Evolutionary conservation across 1,140 invertebrate species (phyloP).

Genomic region (Zaprionus tsacasi): DNA sequence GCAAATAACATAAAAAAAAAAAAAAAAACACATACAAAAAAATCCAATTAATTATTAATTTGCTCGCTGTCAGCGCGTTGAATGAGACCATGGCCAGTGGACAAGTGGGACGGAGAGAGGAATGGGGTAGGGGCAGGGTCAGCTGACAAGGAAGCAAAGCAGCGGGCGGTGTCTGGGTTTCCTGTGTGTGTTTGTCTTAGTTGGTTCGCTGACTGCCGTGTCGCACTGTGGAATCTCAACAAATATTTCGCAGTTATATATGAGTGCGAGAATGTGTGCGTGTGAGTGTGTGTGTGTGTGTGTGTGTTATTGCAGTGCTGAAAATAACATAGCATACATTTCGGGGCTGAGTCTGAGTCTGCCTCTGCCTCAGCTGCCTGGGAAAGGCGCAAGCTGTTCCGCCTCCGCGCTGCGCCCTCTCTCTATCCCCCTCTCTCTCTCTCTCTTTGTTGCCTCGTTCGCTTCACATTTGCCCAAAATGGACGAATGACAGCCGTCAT

Average conservation of each 20-base stretch:
- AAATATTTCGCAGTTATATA: background rate
- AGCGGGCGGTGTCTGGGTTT: slow-evolving; percentile 12
- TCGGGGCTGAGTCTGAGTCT: background rate
- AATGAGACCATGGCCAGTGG: slow-evolving; percentile 6
- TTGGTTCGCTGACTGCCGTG: background rate
- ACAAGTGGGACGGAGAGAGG: background rate
- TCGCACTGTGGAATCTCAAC: background rate
- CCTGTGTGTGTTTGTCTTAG: background rate
- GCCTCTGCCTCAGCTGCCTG: background rate
- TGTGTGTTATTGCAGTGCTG: slow-evolving; percentile 4
- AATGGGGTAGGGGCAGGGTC: background rate
- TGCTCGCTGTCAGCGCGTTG: slow-evolving; percentile 49
- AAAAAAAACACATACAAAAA: slow-evolving; percentile 4
- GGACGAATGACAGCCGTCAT: slow-evolving; percentile 2
- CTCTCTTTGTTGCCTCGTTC: background rate
- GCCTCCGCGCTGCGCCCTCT: background rate
- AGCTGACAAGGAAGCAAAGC: background rate
- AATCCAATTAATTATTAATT: slow-evolving; percentile 76
- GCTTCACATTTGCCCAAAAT: background rate
- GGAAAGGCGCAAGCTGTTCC: slow-evolving; percentile 1
- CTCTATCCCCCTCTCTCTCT: background rate
- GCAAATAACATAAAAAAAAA: background rate
- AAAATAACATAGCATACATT: slow-evolving; percentile 24
- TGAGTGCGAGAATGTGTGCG: background rate
- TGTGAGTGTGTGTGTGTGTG: background rate